Evolutionary conservation across 2,113 vertebrate species (phyloP).

Genomic region (Coturnix japonica): DNA sequence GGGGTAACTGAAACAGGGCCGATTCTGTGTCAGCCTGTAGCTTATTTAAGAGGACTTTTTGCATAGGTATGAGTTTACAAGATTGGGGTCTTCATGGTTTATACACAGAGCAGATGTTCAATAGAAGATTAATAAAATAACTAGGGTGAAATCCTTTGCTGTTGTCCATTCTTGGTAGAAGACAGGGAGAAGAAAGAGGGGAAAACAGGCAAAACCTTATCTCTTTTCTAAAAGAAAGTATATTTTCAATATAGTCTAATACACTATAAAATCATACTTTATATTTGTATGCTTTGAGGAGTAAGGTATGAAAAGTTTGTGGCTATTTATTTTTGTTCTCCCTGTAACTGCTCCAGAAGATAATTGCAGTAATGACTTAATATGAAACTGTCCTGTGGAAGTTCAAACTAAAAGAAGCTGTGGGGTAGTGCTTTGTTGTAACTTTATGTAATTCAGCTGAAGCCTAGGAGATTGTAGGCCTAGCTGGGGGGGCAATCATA

Average conservation of each 20-base stretch:
- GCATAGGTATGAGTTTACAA: not conserved
- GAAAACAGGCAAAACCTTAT: too few species aligned
- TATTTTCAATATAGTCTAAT: not conserved
- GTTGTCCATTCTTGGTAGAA: not conserved
- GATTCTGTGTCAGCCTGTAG: not conserved
- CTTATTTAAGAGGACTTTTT: not conserved
- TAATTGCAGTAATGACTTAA: not conserved
- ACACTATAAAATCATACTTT: not conserved
- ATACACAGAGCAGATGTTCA: not conserved
- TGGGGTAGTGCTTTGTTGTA: not conserved
- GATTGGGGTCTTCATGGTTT: not conserved
- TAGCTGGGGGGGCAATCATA: not conserved
- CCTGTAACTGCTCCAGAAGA: not conserved
- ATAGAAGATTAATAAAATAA: not conserved
- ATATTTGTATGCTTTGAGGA: not conserved
- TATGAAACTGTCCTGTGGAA: not conserved
- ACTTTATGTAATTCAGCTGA: not conserved
- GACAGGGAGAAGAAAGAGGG: not conserved
- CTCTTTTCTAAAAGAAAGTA: fast-evolving
- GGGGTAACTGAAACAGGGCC: fast-evolving
- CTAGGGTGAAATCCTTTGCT: not conserved
- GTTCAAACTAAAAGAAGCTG: not conserved
- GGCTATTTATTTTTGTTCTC: fast-evolving
- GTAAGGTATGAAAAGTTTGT: not conserved
- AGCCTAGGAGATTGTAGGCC: fast-evolving